These are phyloP conservation scores for Pteronotus mesoamericanus DNA, from an alignment of 2,797 vertebrate genomes.

Conservation along the genomic window DNA sequence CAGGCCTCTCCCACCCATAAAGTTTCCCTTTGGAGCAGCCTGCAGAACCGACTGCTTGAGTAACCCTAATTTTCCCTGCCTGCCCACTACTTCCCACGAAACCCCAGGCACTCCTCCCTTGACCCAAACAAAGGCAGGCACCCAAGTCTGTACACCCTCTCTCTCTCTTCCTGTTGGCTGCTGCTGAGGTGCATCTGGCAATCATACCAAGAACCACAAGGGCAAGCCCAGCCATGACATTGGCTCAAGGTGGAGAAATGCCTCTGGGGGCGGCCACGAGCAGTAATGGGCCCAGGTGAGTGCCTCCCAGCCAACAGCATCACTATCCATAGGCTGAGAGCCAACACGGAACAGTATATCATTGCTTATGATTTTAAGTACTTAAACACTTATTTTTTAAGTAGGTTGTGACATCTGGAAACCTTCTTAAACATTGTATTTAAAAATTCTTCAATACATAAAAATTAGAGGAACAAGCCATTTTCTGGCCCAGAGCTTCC, in stretches of 20 bases:
- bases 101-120: not conserved
- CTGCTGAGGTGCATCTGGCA: not conserved
- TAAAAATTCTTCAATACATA: not conserved
- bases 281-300: not conserved
- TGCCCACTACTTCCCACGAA: not conserved
- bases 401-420: not conserved
- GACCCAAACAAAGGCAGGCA: not conserved
- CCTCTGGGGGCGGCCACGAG: not conserved
- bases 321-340: not conserved
- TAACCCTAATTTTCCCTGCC: not conserved
- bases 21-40: not conserved
- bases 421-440: not conserved
- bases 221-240: not conserved
- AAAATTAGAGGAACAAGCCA: not conserved
- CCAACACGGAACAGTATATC: not conserved
- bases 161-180: not conserved
- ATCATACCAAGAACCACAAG: not conserved
- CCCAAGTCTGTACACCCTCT: too few species aligned
- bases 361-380: not conserved
- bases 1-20: not conserved
- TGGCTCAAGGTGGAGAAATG: not conserved
- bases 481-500: not conserved
- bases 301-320: not conserved
- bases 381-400: not conserved
- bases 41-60: not conserved